A percentile compares a stretch with the other conserved stretches of the same genome.
Evolutionary conservation across 2,888 invertebrate genomes (phyloP).

Genomic region (Tolmerus cingulatus): DNA sequence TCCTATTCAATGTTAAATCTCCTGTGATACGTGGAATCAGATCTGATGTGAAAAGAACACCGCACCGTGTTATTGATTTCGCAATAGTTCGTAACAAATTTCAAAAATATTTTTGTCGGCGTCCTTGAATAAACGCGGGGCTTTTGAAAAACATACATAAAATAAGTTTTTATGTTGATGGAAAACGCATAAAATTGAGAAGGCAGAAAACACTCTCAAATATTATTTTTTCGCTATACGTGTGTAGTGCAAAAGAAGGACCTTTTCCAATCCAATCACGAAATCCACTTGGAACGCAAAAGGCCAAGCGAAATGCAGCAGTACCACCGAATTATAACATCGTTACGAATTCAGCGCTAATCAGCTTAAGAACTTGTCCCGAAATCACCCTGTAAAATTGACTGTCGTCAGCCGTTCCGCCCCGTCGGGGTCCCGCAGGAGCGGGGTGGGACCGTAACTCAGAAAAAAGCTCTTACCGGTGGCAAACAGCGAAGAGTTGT

Average conservation of each 20-base stretch:
- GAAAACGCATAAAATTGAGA: not conserved
- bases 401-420: not conserved
- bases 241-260: not conserved
- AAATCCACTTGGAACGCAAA: not conserved
- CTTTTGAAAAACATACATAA: too few species aligned
- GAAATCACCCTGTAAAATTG: slow-evolving; percentile 20
- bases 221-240: not conserved
- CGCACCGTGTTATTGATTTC: too few species aligned
- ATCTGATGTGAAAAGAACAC: too few species aligned
- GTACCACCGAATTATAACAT: slow-evolving; percentile 2
- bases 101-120: too few species aligned
- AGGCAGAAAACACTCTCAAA: not conserved
- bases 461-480: slow-evolving; percentile 23
- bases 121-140: too few species aligned
- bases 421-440: not conserved
- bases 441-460: not conserved
- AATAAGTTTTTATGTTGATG: not conserved
- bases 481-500: slow-evolving; percentile 35
- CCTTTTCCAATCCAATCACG: not conserved
- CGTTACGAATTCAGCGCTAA: slow-evolving; percentile 16
- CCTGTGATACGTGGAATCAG: too few species aligned
- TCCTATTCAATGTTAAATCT: too few species aligned
- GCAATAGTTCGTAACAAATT: too few species aligned
- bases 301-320: not conserved
- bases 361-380: slow-evolving; percentile 18